Evolutionary conservation across 2,113 vertebrate species (phyloP), one percentile per base, ranked within the genome.

Genomic region (Ranitomeya imitator): DNA sequence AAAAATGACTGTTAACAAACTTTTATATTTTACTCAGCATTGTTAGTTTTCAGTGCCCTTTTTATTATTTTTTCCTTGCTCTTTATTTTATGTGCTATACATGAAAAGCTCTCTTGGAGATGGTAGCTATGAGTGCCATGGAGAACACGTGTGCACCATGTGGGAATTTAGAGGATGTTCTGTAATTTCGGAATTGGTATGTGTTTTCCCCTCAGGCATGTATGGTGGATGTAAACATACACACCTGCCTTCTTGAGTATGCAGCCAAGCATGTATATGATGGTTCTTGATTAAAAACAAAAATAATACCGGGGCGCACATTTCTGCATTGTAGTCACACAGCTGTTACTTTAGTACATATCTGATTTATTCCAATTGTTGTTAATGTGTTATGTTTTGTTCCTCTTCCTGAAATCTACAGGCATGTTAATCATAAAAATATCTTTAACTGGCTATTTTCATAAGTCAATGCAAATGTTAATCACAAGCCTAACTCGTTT

Each of bases 151-250:
- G 60, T 54, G 63, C 45, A 59, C 86, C 86, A 87, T 80, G 78
- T 87, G 86, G 78, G 86, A 80, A 71, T 87, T 69, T 69, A 3
- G 23, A 37, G 67, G 31, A 14, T 79, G 86, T 31, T 57, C 77
- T 45, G 77, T 71, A 71, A 81, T 87, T 81, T 69, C n/a, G 69
- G 71, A 86, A 74, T 76, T 78, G 73, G 73, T 86, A 86, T 86
- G 86, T 80, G 60, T 79, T 87, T 86, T 80, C 86, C 85, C 86
- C 86, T 26, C 45, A 71, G 86, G 86, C 86, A 45, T 80, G 52
- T 81, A 51, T 86, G 31, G 60, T 79, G 76, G 80, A 86, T 86
- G 85, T 86, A 86, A 86, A 86, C 85, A 86, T 69, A 51, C 85
- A 69, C 86, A 87, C 86, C 86, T 87, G 86, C 86, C 51, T 87